Conservation (phyloP, 2,888 invertebrate genomes). For the Acronicta aceris region DNA sequence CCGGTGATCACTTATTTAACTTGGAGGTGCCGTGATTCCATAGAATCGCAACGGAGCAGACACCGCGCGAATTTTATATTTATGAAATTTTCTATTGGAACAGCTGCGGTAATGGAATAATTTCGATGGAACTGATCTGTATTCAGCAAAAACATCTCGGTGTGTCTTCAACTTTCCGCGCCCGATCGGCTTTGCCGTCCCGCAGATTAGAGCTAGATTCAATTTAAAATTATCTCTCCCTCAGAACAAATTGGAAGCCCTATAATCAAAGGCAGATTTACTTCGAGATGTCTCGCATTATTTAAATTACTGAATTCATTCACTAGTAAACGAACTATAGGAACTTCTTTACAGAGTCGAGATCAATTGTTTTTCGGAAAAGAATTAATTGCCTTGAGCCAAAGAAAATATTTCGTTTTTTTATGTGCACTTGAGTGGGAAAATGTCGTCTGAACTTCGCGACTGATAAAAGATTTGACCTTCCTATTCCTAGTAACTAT, state of each 20-base stretch:
- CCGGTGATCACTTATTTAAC: constrained; percentile 88
- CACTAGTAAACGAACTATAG: background rate
- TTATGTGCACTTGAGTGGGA: constrained; percentile 67
- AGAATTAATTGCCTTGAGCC: constrained; percentile 57
- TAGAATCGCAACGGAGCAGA: constrained; percentile 80
- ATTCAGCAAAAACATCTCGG: constrained; percentile 78
- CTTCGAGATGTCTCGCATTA: background rate
- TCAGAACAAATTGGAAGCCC: constrained; percentile 42
- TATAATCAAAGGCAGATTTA: constrained; percentile 21
- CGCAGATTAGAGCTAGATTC: constrained; percentile 73
- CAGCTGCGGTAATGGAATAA: constrained; percentile 82
- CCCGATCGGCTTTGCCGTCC: constrained; percentile 68
- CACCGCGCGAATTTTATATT: constrained; percentile 81
- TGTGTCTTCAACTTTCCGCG: constrained; percentile 69
- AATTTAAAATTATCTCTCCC: constrained; percentile 66
- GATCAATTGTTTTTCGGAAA: constrained; percentile 46
- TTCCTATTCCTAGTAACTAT: constrained; percentile 2
- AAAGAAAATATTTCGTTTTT: constrained; percentile 62
- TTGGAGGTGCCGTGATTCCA: constrained; percentile 83
- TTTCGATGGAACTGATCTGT: constrained; percentile 80
- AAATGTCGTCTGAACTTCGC: constrained; percentile 63
- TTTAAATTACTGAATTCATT: constrained; percentile 23
- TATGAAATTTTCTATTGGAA: constrained; percentile 81
- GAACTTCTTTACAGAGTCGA: constrained; percentile 1
- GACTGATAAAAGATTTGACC: constrained; percentile 30